A percentile compares a stretch with the other conserved stretches of the same genome.
Evolutionary conservation across 2,113 vertebrate genomes (phyloP).

Genomic region (Perccottus glenii): DNA sequence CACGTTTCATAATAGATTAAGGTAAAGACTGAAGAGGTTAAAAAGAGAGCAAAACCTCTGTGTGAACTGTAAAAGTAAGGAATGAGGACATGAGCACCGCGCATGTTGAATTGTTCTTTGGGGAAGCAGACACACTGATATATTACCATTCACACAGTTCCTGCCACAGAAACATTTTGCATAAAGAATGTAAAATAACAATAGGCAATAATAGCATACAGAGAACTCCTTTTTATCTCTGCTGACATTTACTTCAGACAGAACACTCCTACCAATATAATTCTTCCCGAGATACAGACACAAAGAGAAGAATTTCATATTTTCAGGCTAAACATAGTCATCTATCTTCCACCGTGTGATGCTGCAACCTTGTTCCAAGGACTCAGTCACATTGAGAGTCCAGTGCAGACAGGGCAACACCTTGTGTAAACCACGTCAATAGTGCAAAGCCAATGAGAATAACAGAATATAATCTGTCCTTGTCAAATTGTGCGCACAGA

Average conservation of each 20-base stretch:
- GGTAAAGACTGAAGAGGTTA: not conserved
- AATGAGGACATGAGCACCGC: not conserved
- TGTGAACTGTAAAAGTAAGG: constrained; percentile 6
- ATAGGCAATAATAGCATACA: constrained; percentile 57
- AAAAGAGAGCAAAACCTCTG: not conserved
- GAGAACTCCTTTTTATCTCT: constrained; percentile 61
- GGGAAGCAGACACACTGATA: constrained; percentile 39
- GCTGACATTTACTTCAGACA: constrained; percentile 66
- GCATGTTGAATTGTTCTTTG: constrained; percentile 10
- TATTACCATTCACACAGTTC: constrained; percentile 51
- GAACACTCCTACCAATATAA: constrained; percentile 45
- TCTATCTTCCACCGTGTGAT: constrained; percentile 57
- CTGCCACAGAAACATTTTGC: constrained; percentile 42
- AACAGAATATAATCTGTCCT: constrained; percentile 53
- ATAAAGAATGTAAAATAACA: constrained; percentile 60
- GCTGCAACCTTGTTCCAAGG: constrained; percentile 53
- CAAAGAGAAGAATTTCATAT: constrained; percentile 50
- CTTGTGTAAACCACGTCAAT: constrained; percentile 25
- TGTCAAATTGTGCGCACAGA: constrained; percentile 38
- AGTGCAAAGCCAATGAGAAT: not conserved
- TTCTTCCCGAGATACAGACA: constrained; percentile 49
- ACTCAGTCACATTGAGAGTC: constrained; percentile 63
- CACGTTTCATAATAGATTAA: not conserved
- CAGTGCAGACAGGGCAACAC: constrained; percentile 39
- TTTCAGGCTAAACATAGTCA: constrained; percentile 55